Evolutionary conservation across 2,888 invertebrate genomes (phyloP).

Genomic region (Dusona sp.): DNA sequence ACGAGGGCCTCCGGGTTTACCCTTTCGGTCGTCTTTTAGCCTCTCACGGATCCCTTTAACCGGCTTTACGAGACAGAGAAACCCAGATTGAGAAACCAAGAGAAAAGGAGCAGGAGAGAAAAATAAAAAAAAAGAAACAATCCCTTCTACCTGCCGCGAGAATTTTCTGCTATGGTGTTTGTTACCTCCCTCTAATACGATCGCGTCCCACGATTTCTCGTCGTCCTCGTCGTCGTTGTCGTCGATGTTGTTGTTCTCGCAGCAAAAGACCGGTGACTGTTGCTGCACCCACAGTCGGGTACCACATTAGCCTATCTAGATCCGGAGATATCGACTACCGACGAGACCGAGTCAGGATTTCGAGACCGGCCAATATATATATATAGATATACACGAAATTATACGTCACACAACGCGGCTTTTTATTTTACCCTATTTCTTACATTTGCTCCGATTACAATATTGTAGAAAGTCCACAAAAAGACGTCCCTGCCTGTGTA

Average conservation of each 20-base stretch:
- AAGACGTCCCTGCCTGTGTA: not conserved
- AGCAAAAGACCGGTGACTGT: slow-evolving; percentile 49
- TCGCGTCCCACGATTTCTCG: slow-evolving; percentile 58
- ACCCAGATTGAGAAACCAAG: slow-evolving; percentile 9
- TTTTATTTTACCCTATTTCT: not conserved
- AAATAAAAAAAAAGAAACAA: slow-evolving; percentile 37
- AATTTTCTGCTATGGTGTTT: slow-evolving; percentile 63
- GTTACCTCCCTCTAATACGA: slow-evolving; percentile 56
- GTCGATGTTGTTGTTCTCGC: slow-evolving; percentile 61
- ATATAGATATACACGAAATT: slow-evolving; percentile 4
- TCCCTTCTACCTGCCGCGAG: slow-evolving; percentile 65
- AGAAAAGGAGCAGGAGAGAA: slow-evolving; percentile 22
- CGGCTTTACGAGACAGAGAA: slow-evolving; percentile 56
- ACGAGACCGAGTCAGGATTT: slow-evolving; percentile 45
- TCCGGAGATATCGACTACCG: slow-evolving; percentile 65
- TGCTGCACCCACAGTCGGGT: slow-evolving; percentile 61
- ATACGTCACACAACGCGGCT: not conserved
- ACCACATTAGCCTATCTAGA: slow-evolving; percentile 66
- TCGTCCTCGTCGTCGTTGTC: slow-evolving; percentile 47
- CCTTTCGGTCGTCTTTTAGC: slow-evolving; percentile 80
- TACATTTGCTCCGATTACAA: not conserved
- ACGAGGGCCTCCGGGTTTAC: slow-evolving; percentile 81
- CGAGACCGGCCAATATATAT: slow-evolving; percentile 9
- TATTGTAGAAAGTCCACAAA: not conserved
- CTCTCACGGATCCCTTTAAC: slow-evolving; percentile 76